Evolutionary conservation across 2,797 vertebrate genomes (phyloP), one percentile per base, ranked within the genome.

Genomic region (Odontamblyopus rebecca): DNA sequence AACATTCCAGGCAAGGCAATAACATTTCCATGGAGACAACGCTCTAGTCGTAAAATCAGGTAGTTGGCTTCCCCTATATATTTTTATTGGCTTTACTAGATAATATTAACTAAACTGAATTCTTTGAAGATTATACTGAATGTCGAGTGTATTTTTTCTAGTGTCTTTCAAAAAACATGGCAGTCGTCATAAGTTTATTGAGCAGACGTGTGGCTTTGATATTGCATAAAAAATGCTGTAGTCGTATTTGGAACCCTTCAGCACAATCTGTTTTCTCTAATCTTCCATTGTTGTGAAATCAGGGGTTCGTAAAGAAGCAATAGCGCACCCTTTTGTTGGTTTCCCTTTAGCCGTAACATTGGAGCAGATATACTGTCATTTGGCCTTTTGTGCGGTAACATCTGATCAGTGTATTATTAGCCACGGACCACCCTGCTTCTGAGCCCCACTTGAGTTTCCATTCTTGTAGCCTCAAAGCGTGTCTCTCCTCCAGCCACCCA

Each of bases 341-440:
- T 15, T 74, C 64, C 61, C 19, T 72, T 66, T n/a, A 38, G 56
- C 72, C 59, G 77, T 73, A 60, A 81, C 68, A n/a, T 5, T 41
- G 41, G 67, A 74, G 67, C 70, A 70, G 54, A 81, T 85, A 68
- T 35, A 76, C 74, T 71, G 65, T 75, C 79, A 83, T 87, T 80
- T 74, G 79, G 74, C 74, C 74, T 85, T 48, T 76, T 79, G 79
- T 84, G 82, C 8, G 74, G 84, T 79, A 82, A 81, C 80, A 48
- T 82, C 84, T 91, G 88, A 89, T 87, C 82, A 86, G 78, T 83
- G 84, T 83, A 83, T 86, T 89, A 91, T 91, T 90, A 87, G 87
- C 76, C 69, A 0, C 76, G 56, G 90, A 90, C 90, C 88, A 89
- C 89, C 88, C 85, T 85, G 89, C 70, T 41, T 29, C 77, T 68